Evolutionary conservation across 2,888 invertebrate genomes (phyloP), one percentile per base, ranked within the genome.

Genomic region (Masnerella sp.): DNA sequence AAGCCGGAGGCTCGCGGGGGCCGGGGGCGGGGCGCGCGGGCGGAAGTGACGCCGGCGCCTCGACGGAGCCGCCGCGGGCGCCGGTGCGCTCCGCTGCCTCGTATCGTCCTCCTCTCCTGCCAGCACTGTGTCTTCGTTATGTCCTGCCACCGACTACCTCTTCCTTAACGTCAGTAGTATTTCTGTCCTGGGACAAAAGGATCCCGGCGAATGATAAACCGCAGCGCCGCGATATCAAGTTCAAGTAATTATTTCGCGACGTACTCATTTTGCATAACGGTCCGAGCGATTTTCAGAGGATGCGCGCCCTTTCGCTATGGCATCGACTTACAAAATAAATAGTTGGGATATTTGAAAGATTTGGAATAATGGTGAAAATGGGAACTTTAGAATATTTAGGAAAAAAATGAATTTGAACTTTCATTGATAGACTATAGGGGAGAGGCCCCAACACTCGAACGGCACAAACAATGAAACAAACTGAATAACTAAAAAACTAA

Each of bases 31-130:
- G 51, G 67, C 76, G 64, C 75, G 80, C 79, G 80, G 79, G 83
- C 86, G 87, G 87, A 87, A 87, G 86, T 84, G 85, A 86, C 84
- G 86, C 84, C 86, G 87, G 87, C 87, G 87, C 85, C 87, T 85
- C 85, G 84, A 80, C 84, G 87, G 87, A 86, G 87, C 87, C 87
- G 81, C 76, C 74, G 78, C 80, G 85, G 86, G 86, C 84, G 87
- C 85, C 86, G 83, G 85, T 85, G 84, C 85, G 85, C 85, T 85
- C 82, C 83, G 84, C 79, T 86, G 85, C 84, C 79, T 84, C 81
- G 81, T 80, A 83, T 83, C 83, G 80, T 79, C 81, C 80, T 82
- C 78, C 79, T 78, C 79, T 77, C 77, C 78, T 77, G 79, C 76
- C 75, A 77, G 78, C 80, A 84, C 83, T 87, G 82, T 81, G 81